These are phyloP conservation scores for Empis livida DNA, from an alignment of 2,888 invertebrate species.

Conservation along the genomic window DNA sequence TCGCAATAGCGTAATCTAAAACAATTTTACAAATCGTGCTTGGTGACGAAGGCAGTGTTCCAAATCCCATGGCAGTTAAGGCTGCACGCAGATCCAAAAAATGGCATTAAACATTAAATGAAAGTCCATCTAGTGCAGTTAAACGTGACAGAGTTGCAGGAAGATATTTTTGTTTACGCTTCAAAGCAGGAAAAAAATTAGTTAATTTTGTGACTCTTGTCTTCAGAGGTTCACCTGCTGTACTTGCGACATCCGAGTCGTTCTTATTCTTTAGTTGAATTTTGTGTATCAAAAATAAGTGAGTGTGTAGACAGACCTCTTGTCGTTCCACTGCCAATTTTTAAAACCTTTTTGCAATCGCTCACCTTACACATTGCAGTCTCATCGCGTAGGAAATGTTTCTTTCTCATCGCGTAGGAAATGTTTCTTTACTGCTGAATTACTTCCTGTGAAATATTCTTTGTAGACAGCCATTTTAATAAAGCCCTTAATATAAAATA, in stretches of 20 bases:
- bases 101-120: conserved; percentile 1
- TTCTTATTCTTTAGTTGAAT: not conserved
- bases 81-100: conserved; percentile 1
- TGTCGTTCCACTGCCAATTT: not conserved
- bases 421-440: not conserved
- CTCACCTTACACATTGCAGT: not conserved
- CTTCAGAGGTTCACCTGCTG: not conserved
- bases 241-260: not conserved
- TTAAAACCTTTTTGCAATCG: not conserved
- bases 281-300: not conserved
- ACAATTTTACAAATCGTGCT: not conserved
- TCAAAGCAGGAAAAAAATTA: not conserved
- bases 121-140: conserved; percentile 1
- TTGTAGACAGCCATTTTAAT: not conserved
- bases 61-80: not conserved
- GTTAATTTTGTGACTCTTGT: not conserved
- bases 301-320: not conserved
- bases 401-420: not conserved
- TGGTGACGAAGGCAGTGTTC: not conserved
- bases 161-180: not conserved
- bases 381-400: not conserved
- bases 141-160: not conserved
- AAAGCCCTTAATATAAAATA: not conserved
- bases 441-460: not conserved
- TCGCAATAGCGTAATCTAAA: not conserved